Percentiles rank a stretch among this genome's conserved stretches.
phyloP scores from a whole-genome alignment of 2,888 invertebrate species.

The Noctua pronuba region DNA sequence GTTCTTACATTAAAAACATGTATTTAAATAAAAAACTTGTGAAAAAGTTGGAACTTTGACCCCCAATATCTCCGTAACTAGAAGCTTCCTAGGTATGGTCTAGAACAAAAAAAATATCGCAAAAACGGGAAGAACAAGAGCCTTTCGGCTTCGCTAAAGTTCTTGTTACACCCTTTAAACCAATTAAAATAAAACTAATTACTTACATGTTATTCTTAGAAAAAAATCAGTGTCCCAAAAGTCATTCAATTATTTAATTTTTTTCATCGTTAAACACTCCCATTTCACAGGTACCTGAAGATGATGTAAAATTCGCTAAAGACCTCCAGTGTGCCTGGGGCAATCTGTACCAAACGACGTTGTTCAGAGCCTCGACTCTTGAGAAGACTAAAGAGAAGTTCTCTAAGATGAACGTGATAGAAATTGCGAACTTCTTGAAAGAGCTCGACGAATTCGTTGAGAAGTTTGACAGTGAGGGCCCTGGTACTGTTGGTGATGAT shows the following conservation, averaged over 20 bases:
- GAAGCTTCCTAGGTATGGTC: too few relatives aligned
- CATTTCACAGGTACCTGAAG: slow-evolving; percentile 83
- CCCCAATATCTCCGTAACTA: too few relatives aligned
- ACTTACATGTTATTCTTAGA: too few relatives aligned
- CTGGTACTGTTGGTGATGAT: slow-evolving; percentile 94
- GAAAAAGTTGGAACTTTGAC: too few relatives aligned
- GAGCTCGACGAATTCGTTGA: slow-evolving; percentile 92
- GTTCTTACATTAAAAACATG: too few relatives aligned
- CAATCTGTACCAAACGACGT: slow-evolving; percentile 92
- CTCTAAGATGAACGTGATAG: slow-evolving; percentile 94
- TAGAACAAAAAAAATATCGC: too few relatives aligned
- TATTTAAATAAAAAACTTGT: too few relatives aligned
- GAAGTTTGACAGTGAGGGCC: slow-evolving; percentile 94
- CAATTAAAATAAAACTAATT: too few relatives aligned
- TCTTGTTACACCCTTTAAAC: too few relatives aligned
- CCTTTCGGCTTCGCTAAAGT: too few relatives aligned
- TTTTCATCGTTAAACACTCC: neutral
- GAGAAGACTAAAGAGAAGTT: slow-evolving; percentile 96
- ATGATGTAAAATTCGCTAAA: slow-evolving; percentile 90
- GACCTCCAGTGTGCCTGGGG: slow-evolving; percentile 93
- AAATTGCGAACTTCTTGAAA: slow-evolving; percentile 93
- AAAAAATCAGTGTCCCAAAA: neutral
- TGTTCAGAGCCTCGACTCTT: slow-evolving; percentile 92
- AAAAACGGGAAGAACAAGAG: too few relatives aligned
- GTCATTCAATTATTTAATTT: neutral